phyloP scores from a whole-genome alignment of 2,797 vertebrate genomes.

The Rhinatrema bivittatum region DNA sequence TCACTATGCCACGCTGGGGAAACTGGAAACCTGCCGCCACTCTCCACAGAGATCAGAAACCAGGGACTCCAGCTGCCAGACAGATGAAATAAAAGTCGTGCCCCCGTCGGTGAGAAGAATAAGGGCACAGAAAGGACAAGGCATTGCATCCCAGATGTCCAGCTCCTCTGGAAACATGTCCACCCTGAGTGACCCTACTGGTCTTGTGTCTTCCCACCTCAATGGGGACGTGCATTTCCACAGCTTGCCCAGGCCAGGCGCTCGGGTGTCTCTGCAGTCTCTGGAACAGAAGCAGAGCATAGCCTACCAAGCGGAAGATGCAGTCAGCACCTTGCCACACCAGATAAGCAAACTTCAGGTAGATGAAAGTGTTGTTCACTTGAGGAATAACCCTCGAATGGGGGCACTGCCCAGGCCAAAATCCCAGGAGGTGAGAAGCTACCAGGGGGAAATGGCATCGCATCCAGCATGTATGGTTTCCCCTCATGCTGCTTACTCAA shows the following conservation, averaged over 20 bases:
- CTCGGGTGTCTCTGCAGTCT: slow-evolving; percentile 67
- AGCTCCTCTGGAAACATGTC: slow-evolving; percentile 86
- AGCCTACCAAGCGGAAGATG: slow-evolving; percentile 57
- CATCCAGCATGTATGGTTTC: slow-evolving; percentile 76
- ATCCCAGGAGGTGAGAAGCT: slow-evolving; percentile 74
- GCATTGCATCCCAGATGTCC: slow-evolving; percentile 83
- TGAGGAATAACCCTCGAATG: slow-evolving; percentile 54
- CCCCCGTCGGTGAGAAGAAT: slow-evolving; percentile 93
- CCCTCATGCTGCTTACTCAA: slow-evolving; percentile 81
- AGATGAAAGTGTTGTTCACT: slow-evolving; percentile 61
- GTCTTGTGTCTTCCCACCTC: slow-evolving; percentile 59
- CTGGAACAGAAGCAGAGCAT: slow-evolving; percentile 65
- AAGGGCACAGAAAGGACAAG: slow-evolving; percentile 86
- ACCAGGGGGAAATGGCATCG: slow-evolving; percentile 50
- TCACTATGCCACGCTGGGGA: slow-evolving; percentile 77
- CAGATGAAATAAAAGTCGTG: slow-evolving; percentile 82
- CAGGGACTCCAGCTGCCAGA: slow-evolving; percentile 89
- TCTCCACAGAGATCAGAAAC: slow-evolving; percentile 62
- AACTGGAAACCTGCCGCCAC: slow-evolving; percentile 63
- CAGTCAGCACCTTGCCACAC: slow-evolving; percentile 31
- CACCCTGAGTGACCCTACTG: slow-evolving; percentile 62
- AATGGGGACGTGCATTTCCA: slow-evolving; percentile 73
- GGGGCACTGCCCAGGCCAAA: slow-evolving; percentile 61
- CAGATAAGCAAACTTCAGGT: slow-evolving; percentile 66
- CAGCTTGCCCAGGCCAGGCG: slow-evolving; percentile 81